phyloP scores from a whole-genome alignment of 2,113 vertebrate genomes.

The Telmatochromis sp. region DNA sequence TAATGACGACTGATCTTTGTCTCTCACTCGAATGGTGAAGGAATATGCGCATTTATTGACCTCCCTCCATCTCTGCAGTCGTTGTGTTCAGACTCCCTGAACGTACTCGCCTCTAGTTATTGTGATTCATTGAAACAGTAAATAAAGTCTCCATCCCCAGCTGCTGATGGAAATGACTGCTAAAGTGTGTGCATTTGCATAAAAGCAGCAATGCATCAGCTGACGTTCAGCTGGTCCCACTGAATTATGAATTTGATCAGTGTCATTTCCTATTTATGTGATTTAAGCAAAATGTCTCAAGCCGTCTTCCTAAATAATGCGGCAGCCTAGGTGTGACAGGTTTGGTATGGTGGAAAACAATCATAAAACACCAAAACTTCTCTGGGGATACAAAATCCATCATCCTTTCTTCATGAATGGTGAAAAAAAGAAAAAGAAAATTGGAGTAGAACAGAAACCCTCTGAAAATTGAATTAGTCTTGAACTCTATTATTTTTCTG shows the following conservation, averaged over 20 bases:
- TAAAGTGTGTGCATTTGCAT: slow-evolving; percentile 47
- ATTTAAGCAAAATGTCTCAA: slow-evolving; percentile 24
- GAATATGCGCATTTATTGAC: slow-evolving; percentile 46
- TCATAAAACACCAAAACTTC: slow-evolving; percentile 8
- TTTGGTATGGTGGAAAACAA: neutral
- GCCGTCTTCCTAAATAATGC: slow-evolving; percentile 10
- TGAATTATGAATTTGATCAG: slow-evolving; percentile 45
- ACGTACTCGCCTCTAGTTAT: slow-evolving; percentile 8
- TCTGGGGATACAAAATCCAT: neutral
- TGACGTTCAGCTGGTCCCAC: slow-evolving; percentile 13
- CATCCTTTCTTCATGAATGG: neutral
- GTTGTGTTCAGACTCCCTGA: slow-evolving; percentile 11
- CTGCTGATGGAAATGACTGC: slow-evolving; percentile 36
- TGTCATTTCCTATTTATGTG: slow-evolving; percentile 36
- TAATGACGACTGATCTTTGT: slow-evolving; percentile 48
- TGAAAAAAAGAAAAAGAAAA: neutral
- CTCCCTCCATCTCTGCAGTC: neutral
- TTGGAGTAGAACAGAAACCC: neutral
- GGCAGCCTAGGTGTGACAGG: neutral
- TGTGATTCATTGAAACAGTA: slow-evolving; percentile 51
- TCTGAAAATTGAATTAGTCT: neutral
- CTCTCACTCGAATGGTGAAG: neutral
- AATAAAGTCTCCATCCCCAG: slow-evolving; percentile 43
- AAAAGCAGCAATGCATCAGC: slow-evolving; percentile 34
- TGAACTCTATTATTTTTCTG: neutral